A percentile compares a stretch with the other conserved stretches of the same genome.
phyloP scores from a whole-genome alignment of 2,797 vertebrate genomes.

The Notoglanidium macrostoma region DNA sequence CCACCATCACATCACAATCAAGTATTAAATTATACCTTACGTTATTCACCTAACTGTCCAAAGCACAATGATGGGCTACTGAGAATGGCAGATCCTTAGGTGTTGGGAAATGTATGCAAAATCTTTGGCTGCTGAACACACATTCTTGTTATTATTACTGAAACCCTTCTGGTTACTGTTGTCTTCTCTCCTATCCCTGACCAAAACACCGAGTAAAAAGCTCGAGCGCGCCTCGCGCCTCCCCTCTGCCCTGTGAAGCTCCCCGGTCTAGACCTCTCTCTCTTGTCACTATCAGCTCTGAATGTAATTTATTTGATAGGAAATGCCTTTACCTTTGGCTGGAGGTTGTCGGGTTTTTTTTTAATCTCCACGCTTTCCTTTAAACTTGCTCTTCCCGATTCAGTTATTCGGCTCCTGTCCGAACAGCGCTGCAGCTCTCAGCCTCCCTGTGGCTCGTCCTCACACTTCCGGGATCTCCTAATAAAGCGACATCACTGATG shows the following conservation, averaged over 20 bases:
- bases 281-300: background rate
- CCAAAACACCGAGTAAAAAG: background rate
- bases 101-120: background rate
- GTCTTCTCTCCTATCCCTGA: background rate
- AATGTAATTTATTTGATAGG: background rate
- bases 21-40: background rate
- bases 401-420: slow-evolving; percentile 49
- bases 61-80: background rate
- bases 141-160: background rate
- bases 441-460: slow-evolving; percentile 70
- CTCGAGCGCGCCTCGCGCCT: background rate
- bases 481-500: slow-evolving; percentile 81
- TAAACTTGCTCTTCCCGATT: slow-evolving; percentile 42
- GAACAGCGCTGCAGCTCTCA: slow-evolving; percentile 54
- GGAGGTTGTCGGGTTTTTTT: background rate
- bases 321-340: slow-evolving; percentile 48
- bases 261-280: background rate
- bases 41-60: too few species aligned
- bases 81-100: background rate
- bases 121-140: background rate
- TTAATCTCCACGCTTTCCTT: slow-evolving; percentile 45
- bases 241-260: background rate
- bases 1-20: background rate
- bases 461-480: slow-evolving; percentile 90
- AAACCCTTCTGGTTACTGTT: background rate